Conservation (phyloP, 2,113 vertebrate species). For the Sminthopsis crassicaudata region DNA sequence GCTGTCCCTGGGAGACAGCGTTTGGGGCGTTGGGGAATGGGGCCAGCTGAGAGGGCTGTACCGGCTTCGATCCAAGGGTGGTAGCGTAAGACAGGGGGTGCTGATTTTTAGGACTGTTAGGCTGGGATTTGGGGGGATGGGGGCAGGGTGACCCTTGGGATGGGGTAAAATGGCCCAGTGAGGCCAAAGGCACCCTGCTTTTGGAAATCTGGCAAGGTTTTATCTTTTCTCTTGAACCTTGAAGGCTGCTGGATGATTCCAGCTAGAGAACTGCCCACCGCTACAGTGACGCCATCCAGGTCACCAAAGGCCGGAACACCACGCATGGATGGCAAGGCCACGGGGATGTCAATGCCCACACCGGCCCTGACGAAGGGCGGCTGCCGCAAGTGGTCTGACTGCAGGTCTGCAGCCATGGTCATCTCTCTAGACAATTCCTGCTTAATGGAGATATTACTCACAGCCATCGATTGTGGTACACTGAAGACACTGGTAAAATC, state of each 20-base stretch:
- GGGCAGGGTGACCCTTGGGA: not conserved
- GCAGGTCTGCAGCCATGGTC: constrained; percentile 80
- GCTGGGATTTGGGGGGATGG: not conserved
- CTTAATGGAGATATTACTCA: constrained; percentile 92
- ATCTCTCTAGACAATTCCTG: constrained; percentile 86
- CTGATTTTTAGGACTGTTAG: constrained; percentile 88
- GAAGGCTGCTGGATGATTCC: constrained; percentile 34
- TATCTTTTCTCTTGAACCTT: constrained; percentile 47
- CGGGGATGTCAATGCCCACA: constrained; percentile 73
- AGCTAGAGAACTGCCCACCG: constrained; percentile 70
- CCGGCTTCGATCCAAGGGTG: constrained; percentile 84
- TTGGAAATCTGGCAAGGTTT: constrained; percentile 67
- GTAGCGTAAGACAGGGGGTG: constrained; percentile 87
- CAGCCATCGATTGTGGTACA: constrained; percentile 86
- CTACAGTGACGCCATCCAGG: constrained; percentile 82
- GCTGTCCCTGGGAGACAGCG: constrained; percentile 84
- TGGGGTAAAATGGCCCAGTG: constrained; percentile 86
- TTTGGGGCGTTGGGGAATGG: constrained; percentile 83
- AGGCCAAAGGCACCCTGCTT: constrained; percentile 79
- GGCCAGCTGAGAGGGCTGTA: constrained; percentile 82
- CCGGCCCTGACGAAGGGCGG: constrained; percentile 82
- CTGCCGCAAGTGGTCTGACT: constrained; percentile 89
- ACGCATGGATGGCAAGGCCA: constrained; percentile 79
- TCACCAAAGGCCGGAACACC: constrained; percentile 87
- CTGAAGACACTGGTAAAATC: constrained; percentile 96